phyloP scores from a whole-genome alignment of 1,140 invertebrate genomes.

The Trichonephila inaurata region DNA sequence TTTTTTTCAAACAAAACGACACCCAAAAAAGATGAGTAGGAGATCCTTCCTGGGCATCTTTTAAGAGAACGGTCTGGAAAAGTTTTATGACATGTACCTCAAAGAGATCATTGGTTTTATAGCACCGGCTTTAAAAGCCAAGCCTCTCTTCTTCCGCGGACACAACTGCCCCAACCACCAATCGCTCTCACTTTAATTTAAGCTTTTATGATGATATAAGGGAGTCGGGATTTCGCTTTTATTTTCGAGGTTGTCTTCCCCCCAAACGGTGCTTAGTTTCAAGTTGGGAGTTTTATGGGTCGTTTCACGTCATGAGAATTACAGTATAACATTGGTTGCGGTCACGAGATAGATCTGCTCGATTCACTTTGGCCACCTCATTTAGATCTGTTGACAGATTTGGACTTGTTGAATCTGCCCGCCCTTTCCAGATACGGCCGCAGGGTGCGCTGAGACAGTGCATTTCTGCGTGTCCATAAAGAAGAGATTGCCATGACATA shows the following conservation, averaged over 20 bases:
- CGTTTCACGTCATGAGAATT: slow-evolving; percentile 37
- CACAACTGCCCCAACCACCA: slow-evolving; percentile 13
- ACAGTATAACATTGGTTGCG: slow-evolving; percentile 31
- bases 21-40: not conserved
- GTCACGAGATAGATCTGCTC: slow-evolving; percentile 18
- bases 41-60: not conserved
- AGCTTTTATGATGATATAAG: slow-evolving; percentile 61
- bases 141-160: slow-evolving; percentile 2
- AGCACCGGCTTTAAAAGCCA: slow-evolving; percentile 38
- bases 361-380: slow-evolving; percentile 48
- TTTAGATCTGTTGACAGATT: slow-evolving; percentile 43
- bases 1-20: not conserved
- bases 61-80: not conserved
- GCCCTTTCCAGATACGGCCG: not conserved
- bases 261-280: slow-evolving; percentile 61
- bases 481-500: not conserved
- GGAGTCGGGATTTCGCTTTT: slow-evolving; percentile 34
- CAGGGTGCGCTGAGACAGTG: not conserved
- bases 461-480: not conserved
- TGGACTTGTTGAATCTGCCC: not conserved
- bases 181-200: slow-evolving; percentile 50
- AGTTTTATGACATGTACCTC: slow-evolving; percentile 59
- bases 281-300: slow-evolving; percentile 41
- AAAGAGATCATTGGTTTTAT: slow-evolving; percentile 56
- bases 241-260: slow-evolving; percentile 42